Evolutionary conservation across 2,797 vertebrate genomes (phyloP).

Genomic region (Hyperoplus immaculatus): DNA sequence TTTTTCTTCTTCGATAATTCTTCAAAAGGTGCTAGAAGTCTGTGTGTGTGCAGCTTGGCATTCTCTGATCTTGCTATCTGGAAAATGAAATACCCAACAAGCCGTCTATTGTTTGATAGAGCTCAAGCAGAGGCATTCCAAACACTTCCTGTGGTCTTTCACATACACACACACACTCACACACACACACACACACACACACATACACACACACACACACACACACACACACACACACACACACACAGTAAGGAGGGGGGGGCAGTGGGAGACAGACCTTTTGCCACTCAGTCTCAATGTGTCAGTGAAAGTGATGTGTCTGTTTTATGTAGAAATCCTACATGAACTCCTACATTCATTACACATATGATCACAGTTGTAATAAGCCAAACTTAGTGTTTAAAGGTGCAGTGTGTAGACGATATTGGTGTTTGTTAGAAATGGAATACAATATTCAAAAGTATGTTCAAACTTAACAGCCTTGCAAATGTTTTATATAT

Average conservation of each 20-base stretch:
- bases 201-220: constrained; percentile 12
- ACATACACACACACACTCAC: constrained; percentile 30
- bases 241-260: constrained; percentile 6
- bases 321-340: constrained; percentile 17
- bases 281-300: constrained; percentile 32
- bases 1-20: constrained; percentile 47
- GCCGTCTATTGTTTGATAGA: constrained; percentile 68
- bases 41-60: constrained; percentile 22
- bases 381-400: constrained; percentile 7
- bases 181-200: constrained; percentile 19
- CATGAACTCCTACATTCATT: constrained; percentile 5
- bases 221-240: constrained; percentile 8
- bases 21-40: constrained; percentile 46
- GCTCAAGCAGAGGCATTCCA: constrained; percentile 67
- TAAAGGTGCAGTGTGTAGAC: too few species aligned
- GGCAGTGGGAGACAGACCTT: constrained; percentile 44
- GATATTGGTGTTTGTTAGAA: too few species aligned
- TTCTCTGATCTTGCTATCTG: constrained; percentile 62
- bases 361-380: constrained; percentile 27
- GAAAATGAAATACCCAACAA: constrained; percentile 70
- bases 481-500: too few species aligned
- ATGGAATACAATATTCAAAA: too few species aligned
- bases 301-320: constrained; percentile 19
- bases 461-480: too few species aligned
- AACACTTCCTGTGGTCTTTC: constrained; percentile 59